Conservation (phyloP, 2,888 invertebrate genomes). For the Actias luna region DNA sequence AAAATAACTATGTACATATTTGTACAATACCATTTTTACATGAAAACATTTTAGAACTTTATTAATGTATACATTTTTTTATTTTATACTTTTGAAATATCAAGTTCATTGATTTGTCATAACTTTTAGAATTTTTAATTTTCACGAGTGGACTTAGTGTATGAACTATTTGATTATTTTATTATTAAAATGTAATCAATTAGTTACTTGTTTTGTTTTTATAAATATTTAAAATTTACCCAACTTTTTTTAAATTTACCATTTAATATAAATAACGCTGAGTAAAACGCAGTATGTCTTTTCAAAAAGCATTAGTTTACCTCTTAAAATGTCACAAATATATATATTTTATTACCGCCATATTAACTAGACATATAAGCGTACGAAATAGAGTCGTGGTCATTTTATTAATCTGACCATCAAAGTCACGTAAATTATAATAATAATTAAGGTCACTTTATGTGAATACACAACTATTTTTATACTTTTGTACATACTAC, state of each 20-base stretch:
- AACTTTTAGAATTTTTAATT: neutral
- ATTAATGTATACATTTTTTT: neutral
- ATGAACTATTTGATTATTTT: too few species aligned
- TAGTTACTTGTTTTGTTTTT: neutral
- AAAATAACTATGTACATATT: neutral
- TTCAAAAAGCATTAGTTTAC: neutral
- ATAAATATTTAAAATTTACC: neutral
- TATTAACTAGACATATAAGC: neutral
- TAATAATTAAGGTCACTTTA: conserved; percentile 72
- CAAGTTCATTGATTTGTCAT: neutral
- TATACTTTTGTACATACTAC: conserved; percentile 17
- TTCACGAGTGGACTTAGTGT: neutral
- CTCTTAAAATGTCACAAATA: neutral
- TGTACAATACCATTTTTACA: neutral
- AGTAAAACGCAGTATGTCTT: neutral
- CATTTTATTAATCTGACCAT: conserved; percentile 47
- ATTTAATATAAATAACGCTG: neutral
- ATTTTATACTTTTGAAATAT: neutral
- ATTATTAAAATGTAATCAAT: too few species aligned
- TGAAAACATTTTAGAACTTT: neutral
- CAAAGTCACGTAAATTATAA: conserved; percentile 54
- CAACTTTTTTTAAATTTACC: neutral
- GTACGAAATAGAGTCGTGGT: conserved; percentile 28
- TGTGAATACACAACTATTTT: conserved; percentile 45
- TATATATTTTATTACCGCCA: neutral